A percentile compares a stretch with the other conserved stretches of the same genome.
Conservation (phyloP, 2,888 invertebrate species). For the Agapetus fuscipes region DNA sequence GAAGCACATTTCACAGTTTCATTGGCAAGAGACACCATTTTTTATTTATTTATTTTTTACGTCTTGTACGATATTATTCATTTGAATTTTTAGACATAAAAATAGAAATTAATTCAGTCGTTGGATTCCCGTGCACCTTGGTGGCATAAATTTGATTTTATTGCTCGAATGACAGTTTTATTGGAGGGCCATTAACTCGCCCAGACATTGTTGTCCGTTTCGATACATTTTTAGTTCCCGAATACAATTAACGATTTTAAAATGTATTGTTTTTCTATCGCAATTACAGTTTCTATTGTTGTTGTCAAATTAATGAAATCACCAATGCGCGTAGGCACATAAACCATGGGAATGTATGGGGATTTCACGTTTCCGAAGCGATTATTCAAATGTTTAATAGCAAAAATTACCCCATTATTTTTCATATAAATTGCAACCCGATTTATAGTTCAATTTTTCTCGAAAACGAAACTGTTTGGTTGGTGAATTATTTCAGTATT, state of each 20-base stretch:
- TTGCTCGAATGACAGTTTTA: slow-evolving; percentile 20
- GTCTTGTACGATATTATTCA: no score
- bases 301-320: neutral
- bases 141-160: slow-evolving; percentile 19
- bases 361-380: no score
- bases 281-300: slow-evolving; percentile 8
- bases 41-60: neutral
- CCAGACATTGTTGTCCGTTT: slow-evolving; percentile 19
- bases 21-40: neutral
- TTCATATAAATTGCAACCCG: no score
- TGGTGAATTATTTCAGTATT: no score
- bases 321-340: no score
- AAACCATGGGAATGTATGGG: no score
- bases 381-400: no score
- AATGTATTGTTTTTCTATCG: slow-evolving; percentile 14
- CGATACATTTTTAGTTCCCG: slow-evolving; percentile 16
- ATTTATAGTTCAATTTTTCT: no score
- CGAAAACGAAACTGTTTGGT: no score
- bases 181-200: slow-evolving; percentile 16
- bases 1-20: neutral
- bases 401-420: no score
- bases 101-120: slow-evolving; percentile 11
- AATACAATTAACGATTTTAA: slow-evolving; percentile 18
- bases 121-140: slow-evolving; percentile 17
- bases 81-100: slow-evolving; percentile 2